Percentiles rank a stretch among this genome's conserved stretches.
These are phyloP conservation scores for Sylvicapra grimmia DNA, from an alignment of 2,113 vertebrate genomes.

Conservation along the genomic window DNA sequence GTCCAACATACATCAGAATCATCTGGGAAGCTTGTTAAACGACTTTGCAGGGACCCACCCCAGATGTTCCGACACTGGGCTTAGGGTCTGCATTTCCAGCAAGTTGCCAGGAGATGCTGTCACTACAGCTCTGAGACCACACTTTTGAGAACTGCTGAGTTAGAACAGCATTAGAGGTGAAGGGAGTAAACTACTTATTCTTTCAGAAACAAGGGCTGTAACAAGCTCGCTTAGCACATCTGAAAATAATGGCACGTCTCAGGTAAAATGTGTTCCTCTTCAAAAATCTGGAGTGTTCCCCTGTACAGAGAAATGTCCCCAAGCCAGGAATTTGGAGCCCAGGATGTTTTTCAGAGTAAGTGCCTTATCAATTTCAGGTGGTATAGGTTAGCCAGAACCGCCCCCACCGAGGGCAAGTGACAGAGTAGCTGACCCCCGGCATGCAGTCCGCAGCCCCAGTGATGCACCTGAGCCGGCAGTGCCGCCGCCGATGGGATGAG, in stretches of 20 bases:
- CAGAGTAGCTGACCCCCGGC: rapidly evolving
- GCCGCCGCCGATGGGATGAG: rapidly evolving
- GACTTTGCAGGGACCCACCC: too few relatives aligned
- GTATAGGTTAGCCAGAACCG: not conserved
- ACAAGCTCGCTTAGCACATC: rapidly evolving
- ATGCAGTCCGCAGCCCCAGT: rapidly evolving
- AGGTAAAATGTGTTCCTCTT: not conserved
- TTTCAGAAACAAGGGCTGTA: rapidly evolving
- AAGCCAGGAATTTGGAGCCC: not conserved
- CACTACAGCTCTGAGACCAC: rapidly evolving
- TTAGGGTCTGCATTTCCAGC: not conserved
- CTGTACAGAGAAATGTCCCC: not conserved
- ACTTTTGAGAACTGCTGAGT: not conserved
- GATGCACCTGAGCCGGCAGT: rapidly evolving
- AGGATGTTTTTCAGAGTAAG: not conserved
- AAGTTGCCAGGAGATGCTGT: not conserved
- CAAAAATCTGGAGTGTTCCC: not conserved
- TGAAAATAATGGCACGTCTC: not conserved
- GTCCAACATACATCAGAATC: not conserved
- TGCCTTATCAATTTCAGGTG: not conserved
- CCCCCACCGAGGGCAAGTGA: not conserved
- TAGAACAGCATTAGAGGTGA: rapidly evolving
- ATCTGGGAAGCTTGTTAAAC: too few relatives aligned
- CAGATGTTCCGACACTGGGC: not conserved
- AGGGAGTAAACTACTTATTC: too few relatives aligned